Conservation (phyloP, 2,113 vertebrate species). For the Antigone vipio region DNA sequence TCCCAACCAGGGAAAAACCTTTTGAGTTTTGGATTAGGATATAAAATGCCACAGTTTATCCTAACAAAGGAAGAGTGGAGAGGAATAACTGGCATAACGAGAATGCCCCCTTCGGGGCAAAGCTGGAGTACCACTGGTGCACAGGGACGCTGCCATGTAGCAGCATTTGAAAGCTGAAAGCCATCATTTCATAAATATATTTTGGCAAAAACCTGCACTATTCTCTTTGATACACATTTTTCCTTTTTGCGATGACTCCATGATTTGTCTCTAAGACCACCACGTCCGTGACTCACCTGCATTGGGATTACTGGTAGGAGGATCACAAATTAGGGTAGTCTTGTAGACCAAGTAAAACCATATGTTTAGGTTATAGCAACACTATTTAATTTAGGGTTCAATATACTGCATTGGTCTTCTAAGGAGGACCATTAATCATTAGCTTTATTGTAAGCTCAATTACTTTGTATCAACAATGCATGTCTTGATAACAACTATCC, state of each 20-base stretch:
- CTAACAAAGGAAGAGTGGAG: neutral
- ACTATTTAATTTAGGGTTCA: too few relatives aligned
- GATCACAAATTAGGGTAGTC: neutral
- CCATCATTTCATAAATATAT: neutral
- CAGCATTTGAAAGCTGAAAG: neutral
- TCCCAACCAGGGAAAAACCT: neutral
- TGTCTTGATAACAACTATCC: too few relatives aligned
- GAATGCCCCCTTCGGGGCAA: neutral
- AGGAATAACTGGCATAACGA: neutral
- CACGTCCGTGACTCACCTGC: neutral
- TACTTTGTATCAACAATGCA: too few relatives aligned
- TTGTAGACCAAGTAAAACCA: too few relatives aligned
- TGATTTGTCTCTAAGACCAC: neutral
- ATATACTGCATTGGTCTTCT: too few relatives aligned
- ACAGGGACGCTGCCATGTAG: neutral
- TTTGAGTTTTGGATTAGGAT: neutral
- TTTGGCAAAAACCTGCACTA: neutral
- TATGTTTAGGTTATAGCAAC: too few relatives aligned
- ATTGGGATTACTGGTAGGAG: neutral
- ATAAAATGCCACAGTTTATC: neutral
- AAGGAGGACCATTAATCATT: too few relatives aligned
- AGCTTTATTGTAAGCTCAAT: too few relatives aligned
- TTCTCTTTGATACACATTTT: neutral
- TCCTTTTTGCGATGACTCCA: neutral
- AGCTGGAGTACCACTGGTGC: neutral